These are phyloP conservation scores for Ctenopoma kingsleyae DNA, from an alignment of 2,797 vertebrate genomes.

Conservation along the genomic window DNA sequence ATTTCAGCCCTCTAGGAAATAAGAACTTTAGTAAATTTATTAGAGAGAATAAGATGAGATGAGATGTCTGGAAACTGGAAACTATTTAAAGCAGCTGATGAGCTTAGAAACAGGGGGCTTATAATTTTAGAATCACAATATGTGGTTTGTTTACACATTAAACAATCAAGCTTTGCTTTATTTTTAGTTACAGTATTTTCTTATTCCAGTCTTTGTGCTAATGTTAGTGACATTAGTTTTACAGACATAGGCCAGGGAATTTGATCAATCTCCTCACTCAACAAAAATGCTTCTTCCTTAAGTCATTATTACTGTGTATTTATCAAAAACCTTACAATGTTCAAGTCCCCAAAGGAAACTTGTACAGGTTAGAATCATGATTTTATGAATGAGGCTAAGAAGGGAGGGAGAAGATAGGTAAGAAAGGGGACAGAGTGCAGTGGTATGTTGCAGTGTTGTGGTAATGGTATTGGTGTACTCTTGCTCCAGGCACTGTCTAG, in stretches of 20 bases:
- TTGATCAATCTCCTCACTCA: not conserved
- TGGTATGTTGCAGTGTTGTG: slow-evolving; percentile 33
- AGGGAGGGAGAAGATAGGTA: not conserved
- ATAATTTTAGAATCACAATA: not conserved
- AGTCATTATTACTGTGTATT: too few relatives aligned
- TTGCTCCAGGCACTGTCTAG: slow-evolving; percentile 63
- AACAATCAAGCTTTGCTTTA: not conserved
- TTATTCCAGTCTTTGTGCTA: not conserved
- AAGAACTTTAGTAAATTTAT: too few relatives aligned
- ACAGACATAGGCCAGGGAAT: not conserved
- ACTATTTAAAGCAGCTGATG: too few relatives aligned
- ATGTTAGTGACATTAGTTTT: too few relatives aligned
- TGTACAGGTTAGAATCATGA: slow-evolving; percentile 13
- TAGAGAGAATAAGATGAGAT: too few relatives aligned
- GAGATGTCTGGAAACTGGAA: too few relatives aligned
- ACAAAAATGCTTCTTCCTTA: not conserved
- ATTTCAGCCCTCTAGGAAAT: too few relatives aligned
- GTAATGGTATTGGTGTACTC: slow-evolving; percentile 57
- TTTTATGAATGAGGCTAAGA: slow-evolving; percentile 35
- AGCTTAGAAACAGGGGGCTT: too few relatives aligned
- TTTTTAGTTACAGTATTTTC: not conserved
- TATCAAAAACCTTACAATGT: not conserved
- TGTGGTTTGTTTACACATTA: not conserved
- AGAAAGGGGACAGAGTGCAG: slow-evolving; percentile 16
- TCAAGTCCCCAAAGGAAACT: slow-evolving; percentile 3